Evolutionary conservation across 1,140 invertebrate species (phyloP).

Genomic region (Penaeus indicus): DNA sequence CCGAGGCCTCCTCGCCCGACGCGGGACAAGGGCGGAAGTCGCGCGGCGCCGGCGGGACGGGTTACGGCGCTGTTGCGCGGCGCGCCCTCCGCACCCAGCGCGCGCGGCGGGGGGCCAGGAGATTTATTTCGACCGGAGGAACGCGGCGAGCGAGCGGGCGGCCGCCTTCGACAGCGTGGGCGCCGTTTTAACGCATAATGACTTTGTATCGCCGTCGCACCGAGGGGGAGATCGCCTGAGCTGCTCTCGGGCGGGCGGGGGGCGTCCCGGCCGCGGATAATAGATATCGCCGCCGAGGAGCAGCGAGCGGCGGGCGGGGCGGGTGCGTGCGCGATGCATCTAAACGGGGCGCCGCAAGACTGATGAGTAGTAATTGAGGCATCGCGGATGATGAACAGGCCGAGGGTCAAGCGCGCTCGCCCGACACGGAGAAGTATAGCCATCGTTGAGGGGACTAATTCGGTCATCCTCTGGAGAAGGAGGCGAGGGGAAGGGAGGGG

Average conservation of each 20-base stretch:
- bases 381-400: constrained; percentile 56
- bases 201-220: neutral
- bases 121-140: constrained; percentile 47
- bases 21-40: constrained; percentile 44
- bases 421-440: no score
- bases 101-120: constrained; percentile 50
- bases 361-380: constrained; percentile 62
- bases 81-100: constrained; percentile 45
- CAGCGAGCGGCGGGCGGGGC: neutral
- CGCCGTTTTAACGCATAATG: constrained; percentile 59
- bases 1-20: neutral
- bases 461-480: neutral
- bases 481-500: neutral
- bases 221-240: constrained; percentile 4
- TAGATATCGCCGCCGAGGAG: constrained; percentile 39
- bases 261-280: constrained; percentile 35
- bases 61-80: constrained; percentile 42
- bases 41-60: constrained; percentile 10
- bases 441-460: no score
- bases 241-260: constrained; percentile 32
- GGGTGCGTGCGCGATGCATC: constrained; percentile 42
- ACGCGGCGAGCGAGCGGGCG: constrained; percentile 21
- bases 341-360: constrained; percentile 51
- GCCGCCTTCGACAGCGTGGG: neutral
- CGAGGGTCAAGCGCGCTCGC: constrained; percentile 21